Evolutionary conservation across 2,113 vertebrate genomes (phyloP).

Genomic region (Struthidea cinerea): DNA sequence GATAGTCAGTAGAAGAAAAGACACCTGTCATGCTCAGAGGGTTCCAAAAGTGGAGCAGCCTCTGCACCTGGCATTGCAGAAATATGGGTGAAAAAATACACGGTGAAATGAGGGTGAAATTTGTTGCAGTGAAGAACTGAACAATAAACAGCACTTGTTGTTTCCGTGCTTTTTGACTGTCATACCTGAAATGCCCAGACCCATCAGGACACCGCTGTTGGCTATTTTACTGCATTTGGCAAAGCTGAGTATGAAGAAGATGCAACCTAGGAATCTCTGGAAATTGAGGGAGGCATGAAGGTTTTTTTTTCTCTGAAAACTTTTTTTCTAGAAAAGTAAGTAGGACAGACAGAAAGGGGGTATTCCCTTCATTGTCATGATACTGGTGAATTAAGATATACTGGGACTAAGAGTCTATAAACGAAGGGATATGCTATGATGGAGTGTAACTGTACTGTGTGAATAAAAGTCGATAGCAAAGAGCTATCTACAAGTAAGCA

Average conservation of each 20-base stretch:
- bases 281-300: not conserved
- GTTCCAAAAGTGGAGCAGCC: not conserved
- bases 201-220: not conserved
- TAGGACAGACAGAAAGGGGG: not conserved
- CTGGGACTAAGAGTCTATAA: not conserved
- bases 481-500: not conserved
- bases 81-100: not conserved
- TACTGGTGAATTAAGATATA: not conserved
- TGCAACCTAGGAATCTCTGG: not conserved
- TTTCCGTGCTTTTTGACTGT: not conserved
- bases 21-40: rapidly evolving
- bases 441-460: not conserved
- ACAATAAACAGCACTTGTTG: not conserved
- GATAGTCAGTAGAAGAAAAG: not conserved
- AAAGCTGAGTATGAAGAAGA: not conserved
- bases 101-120: not conserved
- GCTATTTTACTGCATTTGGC: not conserved
- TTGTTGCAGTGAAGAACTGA: not conserved
- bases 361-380: not conserved
- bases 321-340: not conserved
- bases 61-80: not conserved
- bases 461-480: not conserved
- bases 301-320: too few species aligned
- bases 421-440: not conserved
- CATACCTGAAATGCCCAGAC: not conserved